Evolutionary conservation across 2,888 invertebrate genomes (phyloP), one percentile per base, ranked within the genome.

Genomic region (Cenopis cana): DNA sequence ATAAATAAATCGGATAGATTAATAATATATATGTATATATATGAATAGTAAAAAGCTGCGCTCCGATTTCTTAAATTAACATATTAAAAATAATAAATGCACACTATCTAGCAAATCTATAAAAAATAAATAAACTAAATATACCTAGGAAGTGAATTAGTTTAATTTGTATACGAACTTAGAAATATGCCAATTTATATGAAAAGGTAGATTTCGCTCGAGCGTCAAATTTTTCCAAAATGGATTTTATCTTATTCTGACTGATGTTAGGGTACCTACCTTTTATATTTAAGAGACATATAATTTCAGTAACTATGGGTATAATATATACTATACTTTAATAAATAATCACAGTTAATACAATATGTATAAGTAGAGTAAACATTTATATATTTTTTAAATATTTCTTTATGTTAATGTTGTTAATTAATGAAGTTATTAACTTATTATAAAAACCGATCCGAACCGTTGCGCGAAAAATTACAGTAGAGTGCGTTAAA

Each of bases 1-100:
- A 84, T 75, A 81, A 79, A 83, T 62, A 20, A 75, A 75, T 74
- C 74, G 77, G 73, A 49, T 68, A 46, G 11, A 49, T 68, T 67
- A 8, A 38, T 0, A 11, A n/a, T n/a, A n/a, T n/a, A n/a, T n/a
- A n/a, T n/a, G n/a, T 8, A 20, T 12, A 17, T 1, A 17, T 29
- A 38, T 59, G 59, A 49, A 49, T 14, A 54, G 33, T 36, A 36
- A 24, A 24, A 64, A 64, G 52, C 64, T n/a, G 52, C 36, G 36
- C 20, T 20, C 9, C 1, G 24, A 52, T 69, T 57, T 18, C 46
- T n/a, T n/a, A n/a, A n/a, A n/a, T 57, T 29, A 36, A 57, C 14
- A 68, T 17, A 68, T 52, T 60, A 55, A 17, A 49, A 69, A 61
- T 54, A 55, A 24, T 55, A 69, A 61, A 61, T 62, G 46, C 46